Evolutionary conservation across 2,888 invertebrate species (phyloP).

Genomic region (Cancer borealis): DNA sequence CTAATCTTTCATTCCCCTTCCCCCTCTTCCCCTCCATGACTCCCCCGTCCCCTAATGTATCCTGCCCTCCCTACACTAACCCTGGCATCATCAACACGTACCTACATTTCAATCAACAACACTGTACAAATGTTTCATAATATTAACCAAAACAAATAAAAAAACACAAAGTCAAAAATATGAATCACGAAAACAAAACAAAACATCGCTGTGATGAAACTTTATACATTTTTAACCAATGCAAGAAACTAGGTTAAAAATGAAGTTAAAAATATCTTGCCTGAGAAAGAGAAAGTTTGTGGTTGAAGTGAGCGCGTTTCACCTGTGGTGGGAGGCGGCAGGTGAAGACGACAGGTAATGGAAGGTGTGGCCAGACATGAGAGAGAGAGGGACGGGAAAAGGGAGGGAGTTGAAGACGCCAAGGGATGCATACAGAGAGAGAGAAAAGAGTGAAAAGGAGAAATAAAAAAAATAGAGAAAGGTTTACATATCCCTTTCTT

Average conservation of each 20-base stretch:
- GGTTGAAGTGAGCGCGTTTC: neutral
- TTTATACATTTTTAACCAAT: neutral
- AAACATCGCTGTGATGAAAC: neutral
- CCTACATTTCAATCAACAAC: neutral
- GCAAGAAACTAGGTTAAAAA: neutral
- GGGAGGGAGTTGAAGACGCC: neutral
- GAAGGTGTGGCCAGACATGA: neutral
- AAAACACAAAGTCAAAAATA: neutral
- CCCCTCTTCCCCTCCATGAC: too few species aligned
- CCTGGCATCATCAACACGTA: neutral
- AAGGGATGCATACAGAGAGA: slow-evolving; percentile 1
- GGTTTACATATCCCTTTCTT: neutral
- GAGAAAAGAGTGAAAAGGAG: neutral
- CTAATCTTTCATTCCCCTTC: too few species aligned
- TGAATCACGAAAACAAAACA: neutral
- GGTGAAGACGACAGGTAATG: slow-evolving; percentile 4
- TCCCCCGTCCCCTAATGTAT: too few species aligned
- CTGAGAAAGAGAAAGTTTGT: neutral
- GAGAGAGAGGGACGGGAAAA: neutral
- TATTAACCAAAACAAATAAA: neutral
- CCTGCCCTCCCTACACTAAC: neutral
- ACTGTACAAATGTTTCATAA: neutral
- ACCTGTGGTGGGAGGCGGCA: neutral
- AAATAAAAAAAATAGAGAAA: slow-evolving; percentile 47
- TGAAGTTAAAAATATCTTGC: neutral